Conservation (phyloP, 2,888 invertebrate species). For the Drosophila anomelani region DNA sequence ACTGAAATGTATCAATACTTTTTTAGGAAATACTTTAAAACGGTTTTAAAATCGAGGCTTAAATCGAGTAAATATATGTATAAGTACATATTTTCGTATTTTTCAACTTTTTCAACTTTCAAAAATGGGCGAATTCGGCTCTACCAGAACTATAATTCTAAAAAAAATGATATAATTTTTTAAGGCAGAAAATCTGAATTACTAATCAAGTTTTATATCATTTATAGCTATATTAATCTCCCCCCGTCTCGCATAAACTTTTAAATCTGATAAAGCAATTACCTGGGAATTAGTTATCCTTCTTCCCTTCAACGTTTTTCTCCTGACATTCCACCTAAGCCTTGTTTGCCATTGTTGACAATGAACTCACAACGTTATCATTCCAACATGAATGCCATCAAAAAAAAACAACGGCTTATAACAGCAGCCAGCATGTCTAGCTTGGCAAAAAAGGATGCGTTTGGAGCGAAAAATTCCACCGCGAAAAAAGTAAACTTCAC, state of each 20-base stretch:
- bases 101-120: background rate
- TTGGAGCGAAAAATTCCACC: slow-evolving; percentile 3
- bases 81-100: no score
- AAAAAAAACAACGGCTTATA: slow-evolving; percentile 71
- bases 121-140: background rate
- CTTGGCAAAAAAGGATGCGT: slow-evolving; percentile 32
- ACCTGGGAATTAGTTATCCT: background rate
- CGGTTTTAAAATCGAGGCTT: background rate
- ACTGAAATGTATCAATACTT: background rate
- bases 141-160: background rate
- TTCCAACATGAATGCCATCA: slow-evolving; percentile 58
- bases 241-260: background rate
- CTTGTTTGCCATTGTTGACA: slow-evolving; percentile 67
- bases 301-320: background rate
- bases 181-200: background rate
- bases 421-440: slow-evolving; percentile 65
- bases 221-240: background rate
- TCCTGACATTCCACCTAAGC: slow-evolving; percentile 58
- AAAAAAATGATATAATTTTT: background rate
- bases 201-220: background rate
- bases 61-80: no score
- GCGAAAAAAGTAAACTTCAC: slow-evolving; percentile 63
- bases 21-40: background rate
- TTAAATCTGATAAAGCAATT: slow-evolving; percentile 8
- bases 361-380: slow-evolving; percentile 73